Evolutionary conservation across 2,888 invertebrate species (phyloP), one percentile per base, ranked within the genome.

Genomic region (Andrena chrysosceles): DNA sequence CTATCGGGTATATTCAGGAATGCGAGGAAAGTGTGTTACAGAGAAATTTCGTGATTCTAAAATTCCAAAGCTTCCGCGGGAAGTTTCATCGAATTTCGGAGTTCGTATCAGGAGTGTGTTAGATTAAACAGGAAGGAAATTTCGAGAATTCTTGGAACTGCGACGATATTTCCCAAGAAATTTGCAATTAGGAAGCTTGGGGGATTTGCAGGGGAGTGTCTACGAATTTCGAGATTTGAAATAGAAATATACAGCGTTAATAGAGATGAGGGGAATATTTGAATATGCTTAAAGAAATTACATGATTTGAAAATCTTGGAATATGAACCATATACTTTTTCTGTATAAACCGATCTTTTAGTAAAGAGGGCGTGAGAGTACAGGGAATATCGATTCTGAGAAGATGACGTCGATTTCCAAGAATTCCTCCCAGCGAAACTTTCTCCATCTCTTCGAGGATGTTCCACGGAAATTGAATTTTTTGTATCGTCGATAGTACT

Each of bases 401-500:
- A 29, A 49, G 64, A 66, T 26, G 33, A 66, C 59, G 23, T 35
- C 59, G 49, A 75, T 76, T 62, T 42, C 26, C n/a, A 49, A 26
- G 29, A 35, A 77, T 68, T 33, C 62, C 77, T 26, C 4, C 5
- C 49, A 6, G 23, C 56, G 29, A 6, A 64, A 67, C 42, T 78
- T 62, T 54, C 62, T 8, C 67, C 52, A 20, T 16, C 6, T 31
- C 29, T 42, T 67, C 23, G n/a, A 52, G 26, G 42, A 78, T 20
- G 62, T 62, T 52, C 20, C 7, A 6, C 7, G 26, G 60, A 62
- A 54, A 78, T 78, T 76, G 33, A 54, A 68, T 76, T 62, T 62
- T 60, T 62, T 29, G 8, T 13, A 62, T 31, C 7, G 26, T 2
- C 60, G 23, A 31, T 13, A 0, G 16, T 29, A 29, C 6, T 13